Base-by-base conservation (phyloP, 2,113 vertebrate species). In the Hippoglossus stenolepis region DNA sequence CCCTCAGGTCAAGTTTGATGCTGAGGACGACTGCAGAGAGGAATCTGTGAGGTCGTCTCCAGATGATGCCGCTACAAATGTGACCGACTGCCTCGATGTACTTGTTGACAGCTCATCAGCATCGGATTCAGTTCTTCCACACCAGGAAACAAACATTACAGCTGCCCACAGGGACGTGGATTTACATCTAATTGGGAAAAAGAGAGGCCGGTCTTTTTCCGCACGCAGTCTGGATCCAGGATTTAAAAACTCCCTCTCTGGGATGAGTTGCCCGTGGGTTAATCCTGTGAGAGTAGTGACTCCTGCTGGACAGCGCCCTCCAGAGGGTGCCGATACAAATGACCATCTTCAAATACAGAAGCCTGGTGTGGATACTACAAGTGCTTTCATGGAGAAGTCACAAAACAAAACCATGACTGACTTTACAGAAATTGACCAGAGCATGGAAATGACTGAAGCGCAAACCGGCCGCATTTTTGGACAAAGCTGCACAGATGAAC, bases 151-250 rank as follows among this genome's bases (percentile, higher is more conserved):
- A 4, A 68, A 68, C 17, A 2, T 21, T 35, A 7, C n/a, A 26
- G 23, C 71, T 17, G 15, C 17, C 3, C 15, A 24, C 2, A 17
- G 67, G 59, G 71, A 75, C 7, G 1, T 15, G 10, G 62, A 31
- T 49, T n/a, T 63, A 23, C 63, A 71, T 47, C 15, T 26, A 6
- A 17, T 60, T 47, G 58, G 38, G 2, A 76, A 79, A 43, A 83
- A 72, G 23, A 69, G 47, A 68, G 72, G 47, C 10, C 53, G 2
- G 21, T 67, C 76, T 24, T 73, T 45, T 77, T 91, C 94, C 28
- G 75, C 87, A 58, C 93, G 91, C 38, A 38, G 17, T 62, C 65
- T 83, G 45, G 69, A 82, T 78, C 54, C 68, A 47, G 90, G 87
- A 60, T 70, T 87, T 49, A 74, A 79, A 56, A 85, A 77, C 20